Conservation (phyloP, 2,888 invertebrate genomes). For the Erpobdella octoculata region DNA sequence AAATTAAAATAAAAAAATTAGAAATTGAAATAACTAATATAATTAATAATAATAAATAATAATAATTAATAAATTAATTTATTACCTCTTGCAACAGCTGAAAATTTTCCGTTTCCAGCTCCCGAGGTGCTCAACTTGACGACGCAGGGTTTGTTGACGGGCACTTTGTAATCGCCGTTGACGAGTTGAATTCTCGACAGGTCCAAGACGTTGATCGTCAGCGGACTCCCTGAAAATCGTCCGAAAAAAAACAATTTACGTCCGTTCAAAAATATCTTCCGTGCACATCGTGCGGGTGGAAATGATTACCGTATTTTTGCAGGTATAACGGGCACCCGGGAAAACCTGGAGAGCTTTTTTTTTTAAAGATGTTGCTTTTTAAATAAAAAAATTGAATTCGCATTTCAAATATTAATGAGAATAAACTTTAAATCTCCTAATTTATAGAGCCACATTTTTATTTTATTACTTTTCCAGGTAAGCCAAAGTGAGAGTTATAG, state of each 20-base stretch:
- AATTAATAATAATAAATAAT: neutral
- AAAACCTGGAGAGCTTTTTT: too few relatives aligned
- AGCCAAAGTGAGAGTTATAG: too few relatives aligned
- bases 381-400: too few relatives aligned
- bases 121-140: constrained; percentile 15
- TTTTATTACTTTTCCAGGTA: too few relatives aligned
- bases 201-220: constrained; percentile 19
- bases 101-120: constrained; percentile 16
- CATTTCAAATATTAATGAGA: too few relatives aligned
- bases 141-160: constrained; percentile 18
- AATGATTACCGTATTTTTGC: too few relatives aligned
- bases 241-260: neutral
- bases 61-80: neutral
- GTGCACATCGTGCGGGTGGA: too few relatives aligned
- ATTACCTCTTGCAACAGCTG: constrained; percentile 22
- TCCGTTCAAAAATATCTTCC: neutral
- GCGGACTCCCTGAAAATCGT: constrained; percentile 16
- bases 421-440: too few relatives aligned
- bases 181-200: neutral
- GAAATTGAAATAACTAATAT: neutral
- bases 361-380: neutral
- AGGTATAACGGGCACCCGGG: too few relatives aligned
- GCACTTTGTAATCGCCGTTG: constrained; percentile 1
- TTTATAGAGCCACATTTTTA: too few relatives aligned
- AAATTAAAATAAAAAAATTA: too few relatives aligned